Evolutionary conservation across 2,113 vertebrate species (phyloP).

Genomic region (Isichthys henryi): DNA sequence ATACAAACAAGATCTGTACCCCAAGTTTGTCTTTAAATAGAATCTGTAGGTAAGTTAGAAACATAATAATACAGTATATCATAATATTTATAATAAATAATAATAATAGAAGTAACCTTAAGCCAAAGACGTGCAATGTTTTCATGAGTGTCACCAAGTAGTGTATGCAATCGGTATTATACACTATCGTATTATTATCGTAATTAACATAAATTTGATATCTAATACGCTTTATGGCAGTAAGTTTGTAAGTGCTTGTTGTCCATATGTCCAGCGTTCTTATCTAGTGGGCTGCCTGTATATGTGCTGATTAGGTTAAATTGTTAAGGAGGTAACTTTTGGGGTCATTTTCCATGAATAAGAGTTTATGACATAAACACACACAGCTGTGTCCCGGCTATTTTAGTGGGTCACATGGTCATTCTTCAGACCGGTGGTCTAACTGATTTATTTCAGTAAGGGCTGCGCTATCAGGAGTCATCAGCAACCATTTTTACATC

Average conservation of each 20-base stretch:
- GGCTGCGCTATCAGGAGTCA: neutral
- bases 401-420: neutral
- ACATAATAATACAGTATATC: neutral
- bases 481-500: neutral
- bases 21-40: neutral
- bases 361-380: neutral
- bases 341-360: neutral
- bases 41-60: neutral
- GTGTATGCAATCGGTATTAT: neutral
- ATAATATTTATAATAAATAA: neutral
- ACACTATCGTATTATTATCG: neutral
- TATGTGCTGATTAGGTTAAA: neutral
- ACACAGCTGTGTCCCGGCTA: neutral
- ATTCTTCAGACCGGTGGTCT: neutral
- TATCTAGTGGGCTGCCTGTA: neutral
- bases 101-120: neutral
- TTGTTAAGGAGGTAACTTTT: neutral
- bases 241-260: neutral
- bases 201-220: neutral
- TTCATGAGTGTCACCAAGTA: neutral
- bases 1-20: neutral
- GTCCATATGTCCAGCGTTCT: neutral
- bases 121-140: neutral
- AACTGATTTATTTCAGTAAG: neutral
- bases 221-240: neutral